Base-by-base conservation (phyloP, 2,888 invertebrate species). In the Patella ulyssiponensis region DNA sequence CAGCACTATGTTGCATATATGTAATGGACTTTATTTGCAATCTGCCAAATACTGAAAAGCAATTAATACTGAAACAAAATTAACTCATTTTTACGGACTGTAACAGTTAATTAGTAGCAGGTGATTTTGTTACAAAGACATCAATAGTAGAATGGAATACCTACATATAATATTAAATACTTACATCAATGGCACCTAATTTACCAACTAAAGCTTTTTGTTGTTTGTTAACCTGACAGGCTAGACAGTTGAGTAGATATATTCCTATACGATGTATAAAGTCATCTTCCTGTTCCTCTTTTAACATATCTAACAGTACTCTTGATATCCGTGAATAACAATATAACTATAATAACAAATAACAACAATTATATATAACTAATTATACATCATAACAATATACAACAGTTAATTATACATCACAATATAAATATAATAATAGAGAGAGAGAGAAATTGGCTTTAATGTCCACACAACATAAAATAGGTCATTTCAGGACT, bases 221-320 rank as follows among this genome's bases (percentile, higher is more conserved):
- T 78, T 94, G 94, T 33, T 97, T 97, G 90, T 98, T 97, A 12
- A 98, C 98, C 92, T 98, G 98, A 92, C 98, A 98, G 9, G 98
- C 98, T 84, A 99, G 93, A 0, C 97, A 97, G 92, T 99, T 99
- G 77, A 99, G 93, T 84, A 99, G 93, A 92, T 97, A 98, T 86
- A 98, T 97, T 33, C 97, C 97, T 87, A 98, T 96, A 82, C 98
- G 94, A 91, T 97, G 98, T 14, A 98, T 97, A 91, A 98, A 97
- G 64, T 96, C 96, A 91, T 97, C 97, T 86, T 96, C 95, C 86
- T 95, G 95, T 80, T 95, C 95, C 85, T 95, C 53, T 27, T 95
- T 94, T 1, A 97, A 95, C 44, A 97, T 96, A 88, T 95, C 94
- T 80, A 98, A 92, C 73, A 98, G 93, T 75, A 97, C 95, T 85